phyloP scores from a whole-genome alignment of 2,888 invertebrate genomes.

The Nesidiocoris tenuis region DNA sequence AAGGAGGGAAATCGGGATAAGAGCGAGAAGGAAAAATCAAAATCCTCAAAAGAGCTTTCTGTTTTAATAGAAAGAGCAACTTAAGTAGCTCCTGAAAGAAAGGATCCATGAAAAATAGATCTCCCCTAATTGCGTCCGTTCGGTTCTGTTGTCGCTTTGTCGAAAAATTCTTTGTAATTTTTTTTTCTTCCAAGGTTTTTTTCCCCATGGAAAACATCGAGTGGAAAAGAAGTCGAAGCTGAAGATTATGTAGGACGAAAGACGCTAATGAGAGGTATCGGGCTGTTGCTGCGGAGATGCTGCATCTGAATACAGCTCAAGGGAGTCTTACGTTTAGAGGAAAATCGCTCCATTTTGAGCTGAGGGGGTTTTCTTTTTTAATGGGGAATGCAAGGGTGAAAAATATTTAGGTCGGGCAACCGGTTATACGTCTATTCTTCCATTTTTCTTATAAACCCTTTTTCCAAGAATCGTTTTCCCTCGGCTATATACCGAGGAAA shows the following conservation, averaged over 20 bases:
- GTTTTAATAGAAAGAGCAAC: slow-evolving; percentile 36
- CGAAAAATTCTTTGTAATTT: background rate
- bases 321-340: background rate
- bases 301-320: background rate
- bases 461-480: slow-evolving; percentile 10
- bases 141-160: background rate
- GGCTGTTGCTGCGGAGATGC: background rate
- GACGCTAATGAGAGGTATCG: slow-evolving; percentile 9
- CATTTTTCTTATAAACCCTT: slow-evolving; percentile 1
- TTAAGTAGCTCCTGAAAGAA: slow-evolving; percentile 31
- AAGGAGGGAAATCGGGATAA: background rate
- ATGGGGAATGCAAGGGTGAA: slow-evolving; percentile 20
- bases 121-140: slow-evolving; percentile 32
- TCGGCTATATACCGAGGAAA: background rate
- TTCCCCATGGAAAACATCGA: background rate
- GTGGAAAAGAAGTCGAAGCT: background rate
- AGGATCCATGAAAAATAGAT: slow-evolving; percentile 41
- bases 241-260: slow-evolving; percentile 1
- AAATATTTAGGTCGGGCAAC: slow-evolving; percentile 4
- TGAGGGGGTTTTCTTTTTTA: background rate
- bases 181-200: background rate
- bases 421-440: slow-evolving; percentile 5
- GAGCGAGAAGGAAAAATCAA: slow-evolving; percentile 8
- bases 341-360: background rate
- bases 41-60: slow-evolving; percentile 28